Percentiles rank a stretch among this genome's conserved stretches.
Evolutionary conservation across 2,797 vertebrate species (phyloP).

Genomic region (Mus minutoides): DNA sequence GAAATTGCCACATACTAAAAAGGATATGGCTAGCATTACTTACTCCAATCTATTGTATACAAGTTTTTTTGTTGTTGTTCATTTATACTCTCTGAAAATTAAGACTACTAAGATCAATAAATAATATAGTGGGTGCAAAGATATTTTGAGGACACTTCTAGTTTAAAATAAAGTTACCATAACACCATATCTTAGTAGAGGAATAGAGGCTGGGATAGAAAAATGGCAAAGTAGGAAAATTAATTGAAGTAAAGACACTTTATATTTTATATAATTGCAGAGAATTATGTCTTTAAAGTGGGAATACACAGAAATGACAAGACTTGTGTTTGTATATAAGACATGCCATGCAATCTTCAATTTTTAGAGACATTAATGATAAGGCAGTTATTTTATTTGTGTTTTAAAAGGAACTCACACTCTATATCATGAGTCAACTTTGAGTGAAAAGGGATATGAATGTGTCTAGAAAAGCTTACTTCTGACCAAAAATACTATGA

Average conservation of each 20-base stretch:
- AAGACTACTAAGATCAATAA: neutral
- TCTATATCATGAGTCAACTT: neutral
- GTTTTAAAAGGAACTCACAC: neutral
- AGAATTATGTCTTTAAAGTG: conserved; percentile 8
- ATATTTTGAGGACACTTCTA: neutral
- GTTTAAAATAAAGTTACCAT: neutral
- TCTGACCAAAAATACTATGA: neutral
- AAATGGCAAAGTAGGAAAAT: neutral
- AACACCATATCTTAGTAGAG: neutral
- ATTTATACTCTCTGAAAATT: neutral
- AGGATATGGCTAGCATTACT: neutral
- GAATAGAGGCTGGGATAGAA: fast-evolving
- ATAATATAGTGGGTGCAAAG: neutral
- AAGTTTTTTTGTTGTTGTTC: neutral
- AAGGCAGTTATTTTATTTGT: neutral
- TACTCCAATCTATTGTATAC: neutral
- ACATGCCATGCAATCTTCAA: neutral
- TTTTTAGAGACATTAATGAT: neutral
- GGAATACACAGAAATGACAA: neutral
- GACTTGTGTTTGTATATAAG: neutral
- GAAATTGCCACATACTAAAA: neutral
- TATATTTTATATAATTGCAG: neutral
- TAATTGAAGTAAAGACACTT: neutral
- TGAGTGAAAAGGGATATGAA: neutral
- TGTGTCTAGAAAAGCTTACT: neutral